Evolutionary conservation across 2,888 invertebrate genomes (phyloP).

Genomic region (Rhorus exstirpatorius): DNA sequence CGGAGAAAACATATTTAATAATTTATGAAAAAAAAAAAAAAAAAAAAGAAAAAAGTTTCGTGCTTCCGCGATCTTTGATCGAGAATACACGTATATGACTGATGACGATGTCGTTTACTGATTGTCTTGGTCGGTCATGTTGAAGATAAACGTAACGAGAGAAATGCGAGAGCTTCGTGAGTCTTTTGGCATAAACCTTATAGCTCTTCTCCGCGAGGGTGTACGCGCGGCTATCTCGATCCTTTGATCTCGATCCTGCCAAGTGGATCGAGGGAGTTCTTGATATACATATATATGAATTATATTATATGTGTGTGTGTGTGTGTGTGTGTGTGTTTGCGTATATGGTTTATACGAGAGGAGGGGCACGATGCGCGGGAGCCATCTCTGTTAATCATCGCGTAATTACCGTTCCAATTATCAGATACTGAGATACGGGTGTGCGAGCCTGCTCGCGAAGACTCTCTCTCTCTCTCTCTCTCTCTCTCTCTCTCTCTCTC

Average conservation of each 20-base stretch:
- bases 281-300: slow-evolving; percentile 13
- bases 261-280: slow-evolving; percentile 66
- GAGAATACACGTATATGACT: not conserved
- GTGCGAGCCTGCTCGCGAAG: slow-evolving; percentile 69
- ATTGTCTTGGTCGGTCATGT: slow-evolving; percentile 58
- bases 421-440: slow-evolving; percentile 84
- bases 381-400: slow-evolving; percentile 86
- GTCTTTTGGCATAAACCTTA: slow-evolving; percentile 56
- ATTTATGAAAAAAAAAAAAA: not conserved
- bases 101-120: slow-evolving; percentile 56
- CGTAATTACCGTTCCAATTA: slow-evolving; percentile 85
- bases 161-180: slow-evolving; percentile 32
- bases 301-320: slow-evolving; percentile 2
- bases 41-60: no score
- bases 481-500: slow-evolving; percentile 14
- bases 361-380: slow-evolving; percentile 83
- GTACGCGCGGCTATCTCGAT: slow-evolving; percentile 77
- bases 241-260: slow-evolving; percentile 76
- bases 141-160: slow-evolving; percentile 45
- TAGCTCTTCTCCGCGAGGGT: slow-evolving; percentile 56
- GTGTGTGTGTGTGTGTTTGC: not conserved
- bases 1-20: no score
- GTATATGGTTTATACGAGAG: slow-evolving; percentile 35
- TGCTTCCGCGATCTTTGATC: not conserved
- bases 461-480: slow-evolving; percentile 24